These are phyloP conservation scores for Drosophila carrolli DNA, from an alignment of 1,140 invertebrate genomes.

Conservation along the genomic window DNA sequence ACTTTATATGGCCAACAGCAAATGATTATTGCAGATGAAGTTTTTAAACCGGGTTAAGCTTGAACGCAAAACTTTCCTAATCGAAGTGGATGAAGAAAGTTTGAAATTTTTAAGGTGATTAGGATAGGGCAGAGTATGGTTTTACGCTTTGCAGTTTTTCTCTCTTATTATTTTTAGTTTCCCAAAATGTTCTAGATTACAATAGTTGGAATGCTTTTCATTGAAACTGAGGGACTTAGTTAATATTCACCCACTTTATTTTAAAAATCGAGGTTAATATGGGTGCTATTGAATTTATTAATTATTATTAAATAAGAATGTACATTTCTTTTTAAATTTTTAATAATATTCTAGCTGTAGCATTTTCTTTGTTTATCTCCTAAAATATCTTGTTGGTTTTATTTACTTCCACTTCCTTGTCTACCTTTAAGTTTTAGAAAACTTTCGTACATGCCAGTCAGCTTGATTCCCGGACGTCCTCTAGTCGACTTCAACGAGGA, in stretches of 20 bases:
- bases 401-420: not conserved
- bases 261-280: no score
- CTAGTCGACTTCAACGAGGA: constrained; percentile 35
- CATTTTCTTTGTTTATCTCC: no score
- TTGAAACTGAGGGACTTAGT: no score
- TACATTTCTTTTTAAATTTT: no score
- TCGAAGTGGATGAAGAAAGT: constrained; percentile 33
- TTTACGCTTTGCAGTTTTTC: not conserved
- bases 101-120: constrained; percentile 21
- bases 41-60: constrained; percentile 36
- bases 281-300: no score
- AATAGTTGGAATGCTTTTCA: no score
- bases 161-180: not conserved
- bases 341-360: no score
- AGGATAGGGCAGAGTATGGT: constrained; percentile 4
- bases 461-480: constrained; percentile 23
- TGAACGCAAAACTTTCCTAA: constrained; percentile 39
- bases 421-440: constrained; percentile 2
- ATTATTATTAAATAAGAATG: no score
- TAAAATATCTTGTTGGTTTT: not conserved
- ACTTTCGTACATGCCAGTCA: constrained; percentile 7
- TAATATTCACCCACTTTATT: no score
- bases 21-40: constrained; percentile 62
- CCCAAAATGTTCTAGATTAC: no score
- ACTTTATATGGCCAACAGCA: constrained; percentile 52